These are phyloP conservation scores for Potamarius usumacintae DNA, from an alignment of 2,113 vertebrate species.

Conservation along the genomic window DNA sequence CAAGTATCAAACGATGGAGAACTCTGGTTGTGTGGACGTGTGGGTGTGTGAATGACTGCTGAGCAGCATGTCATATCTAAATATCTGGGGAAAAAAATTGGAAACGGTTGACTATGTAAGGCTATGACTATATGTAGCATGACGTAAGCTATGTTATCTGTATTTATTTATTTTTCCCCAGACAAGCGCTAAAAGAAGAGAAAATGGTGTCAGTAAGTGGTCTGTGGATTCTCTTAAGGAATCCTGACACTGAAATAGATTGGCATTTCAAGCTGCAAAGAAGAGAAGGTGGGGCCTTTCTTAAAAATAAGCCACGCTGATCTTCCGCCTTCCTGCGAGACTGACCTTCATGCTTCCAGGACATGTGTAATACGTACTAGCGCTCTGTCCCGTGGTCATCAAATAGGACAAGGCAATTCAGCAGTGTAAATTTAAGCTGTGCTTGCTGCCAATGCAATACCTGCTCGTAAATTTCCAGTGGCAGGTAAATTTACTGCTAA, in stretches of 20 bases:
- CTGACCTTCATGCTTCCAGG: not conserved
- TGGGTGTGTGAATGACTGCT: not conserved
- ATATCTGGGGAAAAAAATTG: not conserved
- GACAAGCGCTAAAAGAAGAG: not conserved
- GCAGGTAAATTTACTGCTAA: not conserved
- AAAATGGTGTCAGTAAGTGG: not conserved
- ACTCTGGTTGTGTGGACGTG: not conserved
- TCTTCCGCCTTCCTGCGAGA: not conserved
- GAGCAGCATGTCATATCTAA: not conserved
- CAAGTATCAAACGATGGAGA: not conserved
- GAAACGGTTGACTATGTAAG: not conserved
- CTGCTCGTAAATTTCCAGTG: conserved; percentile 4
- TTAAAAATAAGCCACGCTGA: not conserved
- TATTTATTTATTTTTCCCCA: not conserved
- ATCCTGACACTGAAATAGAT: conserved; percentile 14
- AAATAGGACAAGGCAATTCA: not conserved
- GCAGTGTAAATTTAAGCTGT: not conserved
- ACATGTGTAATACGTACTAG: not conserved
- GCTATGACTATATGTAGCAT: not conserved
- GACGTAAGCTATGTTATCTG: not conserved
- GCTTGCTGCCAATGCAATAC: not conserved
- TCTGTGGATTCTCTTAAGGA: conserved; percentile 7
- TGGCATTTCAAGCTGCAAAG: conserved; percentile 6
- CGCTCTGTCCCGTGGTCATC: not conserved
- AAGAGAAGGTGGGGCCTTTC: not conserved